These are phyloP conservation scores for Ooceraea biroi DNA, from an alignment of 1,140 invertebrate species.

Conservation along the genomic window DNA sequence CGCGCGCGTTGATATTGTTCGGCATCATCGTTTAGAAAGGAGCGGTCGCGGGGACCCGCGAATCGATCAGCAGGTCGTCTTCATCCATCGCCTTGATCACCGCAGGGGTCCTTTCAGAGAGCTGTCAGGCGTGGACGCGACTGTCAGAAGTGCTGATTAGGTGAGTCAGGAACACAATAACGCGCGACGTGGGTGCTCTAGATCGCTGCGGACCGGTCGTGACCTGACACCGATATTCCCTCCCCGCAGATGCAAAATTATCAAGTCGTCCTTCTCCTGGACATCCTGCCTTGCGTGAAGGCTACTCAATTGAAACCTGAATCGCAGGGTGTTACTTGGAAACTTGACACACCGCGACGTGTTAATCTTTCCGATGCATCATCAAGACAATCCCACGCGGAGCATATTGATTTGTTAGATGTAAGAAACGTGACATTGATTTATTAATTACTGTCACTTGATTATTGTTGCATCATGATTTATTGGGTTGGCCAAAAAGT, in stretches of 20 bases:
- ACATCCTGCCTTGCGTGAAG: slow-evolving; percentile 9
- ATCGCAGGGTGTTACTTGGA: neutral
- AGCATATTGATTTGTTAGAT: too few relatives aligned
- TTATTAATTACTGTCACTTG: too few relatives aligned
- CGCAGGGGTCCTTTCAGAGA: neutral
- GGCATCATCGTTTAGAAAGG: neutral
- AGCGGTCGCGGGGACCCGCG: too few relatives aligned
- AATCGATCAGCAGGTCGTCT: neutral
- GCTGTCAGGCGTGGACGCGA: neutral
- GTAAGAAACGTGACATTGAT: too few relatives aligned
- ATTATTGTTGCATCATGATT: neutral
- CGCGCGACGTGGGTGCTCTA: neutral
- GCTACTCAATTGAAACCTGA: slow-evolving; percentile 13
- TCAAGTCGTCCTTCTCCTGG: slow-evolving; percentile 1
- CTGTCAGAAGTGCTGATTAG: slow-evolving; percentile 27
- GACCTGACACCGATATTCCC: neutral
- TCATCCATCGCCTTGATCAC: neutral
- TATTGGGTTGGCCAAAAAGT: neutral
- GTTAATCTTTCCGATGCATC: neutral
- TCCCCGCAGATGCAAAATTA: slow-evolving; percentile 11
- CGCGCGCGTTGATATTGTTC: neutral
- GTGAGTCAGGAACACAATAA: neutral
- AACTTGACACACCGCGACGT: neutral
- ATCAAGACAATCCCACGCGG: neutral
- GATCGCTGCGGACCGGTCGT: neutral